phyloP scores from a whole-genome alignment of 1,140 invertebrate species.

The Paramacrobiotus metropolitanus region DNA sequence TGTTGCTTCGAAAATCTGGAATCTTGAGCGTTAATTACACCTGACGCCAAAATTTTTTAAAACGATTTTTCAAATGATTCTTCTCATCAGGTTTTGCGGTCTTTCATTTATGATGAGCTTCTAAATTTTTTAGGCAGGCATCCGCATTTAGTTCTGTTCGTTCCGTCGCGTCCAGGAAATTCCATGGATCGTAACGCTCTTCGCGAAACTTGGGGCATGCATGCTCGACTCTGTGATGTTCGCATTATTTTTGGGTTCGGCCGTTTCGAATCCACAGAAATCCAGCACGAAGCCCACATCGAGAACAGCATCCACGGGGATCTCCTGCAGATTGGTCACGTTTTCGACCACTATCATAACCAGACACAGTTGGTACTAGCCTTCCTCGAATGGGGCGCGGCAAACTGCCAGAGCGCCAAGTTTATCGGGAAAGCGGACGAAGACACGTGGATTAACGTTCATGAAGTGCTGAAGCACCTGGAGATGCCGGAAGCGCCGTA shows the following conservation, averaged over 20 bases:
- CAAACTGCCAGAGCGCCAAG: background rate
- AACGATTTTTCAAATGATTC: no score
- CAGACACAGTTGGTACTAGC: background rate
- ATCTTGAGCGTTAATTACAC: no score
- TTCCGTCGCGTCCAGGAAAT: background rate
- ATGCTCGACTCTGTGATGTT: background rate
- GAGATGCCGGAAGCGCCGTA: background rate
- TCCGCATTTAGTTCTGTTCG: background rate
- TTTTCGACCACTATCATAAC: background rate
- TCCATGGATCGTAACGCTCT: background rate
- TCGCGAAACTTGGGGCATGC: background rate
- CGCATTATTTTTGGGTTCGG: background rate
- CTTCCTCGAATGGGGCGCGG: background rate
- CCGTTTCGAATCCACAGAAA: background rate
- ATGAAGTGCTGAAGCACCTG: background rate
- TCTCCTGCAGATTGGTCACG: background rate
- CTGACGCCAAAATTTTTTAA: no score
- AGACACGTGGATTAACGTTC: background rate
- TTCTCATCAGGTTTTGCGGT: no score
- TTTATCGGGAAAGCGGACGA: background rate
- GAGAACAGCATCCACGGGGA: background rate
- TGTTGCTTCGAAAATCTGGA: no score
- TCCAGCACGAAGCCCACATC: background rate
- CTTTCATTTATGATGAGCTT: no score
- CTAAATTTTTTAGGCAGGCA: no score